Evolutionary conservation across 2,888 invertebrate genomes (phyloP), one percentile per base, ranked within the genome.

Genomic region (Dynastes tityus): DNA sequence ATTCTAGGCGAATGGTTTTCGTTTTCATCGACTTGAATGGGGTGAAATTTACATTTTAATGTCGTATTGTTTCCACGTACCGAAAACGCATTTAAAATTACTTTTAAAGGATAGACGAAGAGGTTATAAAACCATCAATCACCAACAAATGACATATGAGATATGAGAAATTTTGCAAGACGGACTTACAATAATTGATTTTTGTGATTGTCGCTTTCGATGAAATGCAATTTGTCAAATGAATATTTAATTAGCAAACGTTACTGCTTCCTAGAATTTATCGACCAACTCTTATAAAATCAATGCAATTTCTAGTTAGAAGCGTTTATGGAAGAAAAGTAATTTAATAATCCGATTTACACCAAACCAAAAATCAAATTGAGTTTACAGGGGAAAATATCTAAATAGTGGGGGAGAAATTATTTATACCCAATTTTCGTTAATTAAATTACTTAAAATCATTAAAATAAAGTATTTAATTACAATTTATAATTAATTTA

Each of bases 11-110:
- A 45, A 67, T 40, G 13, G 16, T 22, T 45, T 37, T 9, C 51
- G 49, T 49, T 68, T 51, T 40, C 5, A 9, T 29, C 13, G 27
- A 29, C 27, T 63, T 63, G 27, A 32, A 29, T 63, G 29, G 22
- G 29, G 3, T 1, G 32, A 3, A 63, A 63, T 63, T 63, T 63
- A 63, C 63, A 63, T 63, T 11, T 32, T 63, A 63, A 63, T 29
- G 27, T 32, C 29, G 63, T 32, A 63, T 32, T 29, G 63, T 63
- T 63, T 32, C 1, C 0, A 29, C 8, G 63, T 13, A 32, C 29
- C 29, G 27, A 32, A 32, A 32, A 32, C 63, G 29, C 32, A 63
- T 63, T 63, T 32, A 32, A 63, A 29, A 32, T 32, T 32, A 63
- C 3, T 63, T 29, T 32, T 32, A 22, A 29, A 63, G 29, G 55